Evolutionary conservation across 1,140 invertebrate genomes (phyloP).

Genomic region (Conus betulinus): DNA sequence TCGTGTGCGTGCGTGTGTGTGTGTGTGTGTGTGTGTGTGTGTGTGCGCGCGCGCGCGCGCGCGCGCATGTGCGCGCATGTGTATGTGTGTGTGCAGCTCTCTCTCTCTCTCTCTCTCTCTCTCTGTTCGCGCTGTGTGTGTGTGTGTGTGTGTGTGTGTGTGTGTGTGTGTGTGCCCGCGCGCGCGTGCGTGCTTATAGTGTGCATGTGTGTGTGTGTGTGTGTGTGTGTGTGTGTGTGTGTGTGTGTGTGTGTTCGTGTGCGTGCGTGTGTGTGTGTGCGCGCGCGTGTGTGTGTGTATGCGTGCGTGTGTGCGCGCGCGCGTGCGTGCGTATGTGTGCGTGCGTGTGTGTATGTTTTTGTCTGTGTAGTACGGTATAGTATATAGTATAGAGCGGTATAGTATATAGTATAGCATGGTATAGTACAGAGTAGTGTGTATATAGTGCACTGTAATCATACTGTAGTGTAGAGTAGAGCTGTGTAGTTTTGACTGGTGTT

Average conservation of each 20-base stretch:
- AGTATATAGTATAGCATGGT: too few relatives aligned
- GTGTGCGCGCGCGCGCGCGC: background rate
- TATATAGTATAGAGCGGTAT: too few relatives aligned
- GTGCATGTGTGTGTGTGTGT: constrained; percentile 8
- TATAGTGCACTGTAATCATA: too few relatives aligned
- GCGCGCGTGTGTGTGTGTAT: too few relatives aligned
- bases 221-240: constrained; percentile 11
- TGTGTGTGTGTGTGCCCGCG: constrained; percentile 14
- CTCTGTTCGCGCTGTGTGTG: background rate
- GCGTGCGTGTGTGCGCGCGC: too few relatives aligned
- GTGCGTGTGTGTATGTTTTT: too few relatives aligned
- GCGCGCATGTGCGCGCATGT: background rate
- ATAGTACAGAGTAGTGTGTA: too few relatives aligned
- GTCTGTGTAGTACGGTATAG: too few relatives aligned
- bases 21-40: background rate
- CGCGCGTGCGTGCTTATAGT: background rate
- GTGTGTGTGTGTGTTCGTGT: background rate
- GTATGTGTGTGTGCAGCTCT: constrained; percentile 15
- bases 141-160: background rate
- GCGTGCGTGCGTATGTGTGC: too few relatives aligned
- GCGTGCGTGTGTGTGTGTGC: background rate
- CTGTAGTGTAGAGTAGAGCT: too few relatives aligned
- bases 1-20: constrained; percentile 6
- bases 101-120: too few relatives aligned
- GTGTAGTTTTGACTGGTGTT: too few relatives aligned